A percentile compares a stretch with the other conserved stretches of the same genome.
Conservation (phyloP, 1,140 invertebrate species). For the Zaprionus tsacasi region DNA sequence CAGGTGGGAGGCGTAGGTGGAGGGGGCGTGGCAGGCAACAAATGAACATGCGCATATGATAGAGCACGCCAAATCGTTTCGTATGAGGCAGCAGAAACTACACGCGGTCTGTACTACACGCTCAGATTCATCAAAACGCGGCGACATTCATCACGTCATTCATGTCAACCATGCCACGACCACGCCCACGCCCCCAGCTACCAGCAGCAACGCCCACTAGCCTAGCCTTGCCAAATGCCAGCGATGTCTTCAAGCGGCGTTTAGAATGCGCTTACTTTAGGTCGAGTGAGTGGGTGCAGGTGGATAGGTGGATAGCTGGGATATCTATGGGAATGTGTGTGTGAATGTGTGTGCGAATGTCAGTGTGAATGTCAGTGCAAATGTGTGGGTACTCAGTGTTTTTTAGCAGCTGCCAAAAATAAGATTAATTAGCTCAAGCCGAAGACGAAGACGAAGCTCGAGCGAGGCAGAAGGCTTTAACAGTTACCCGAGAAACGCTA, state of each 20-base stretch:
- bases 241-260: constrained; percentile 54
- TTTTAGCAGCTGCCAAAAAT: constrained; percentile 33
- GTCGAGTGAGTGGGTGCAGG: constrained; percentile 11
- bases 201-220: neutral
- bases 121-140: constrained; percentile 69
- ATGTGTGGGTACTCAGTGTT: neutral
- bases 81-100: constrained; percentile 29
- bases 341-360: constrained; percentile 1
- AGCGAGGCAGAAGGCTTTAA: constrained; percentile 10
- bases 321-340: constrained; percentile 7
- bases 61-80: constrained; percentile 71
- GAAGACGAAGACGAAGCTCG: neutral
- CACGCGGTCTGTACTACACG: neutral
- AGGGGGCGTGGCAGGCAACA: constrained; percentile 44
- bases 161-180: constrained; percentile 49
- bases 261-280: constrained; percentile 66
- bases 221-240: neutral
- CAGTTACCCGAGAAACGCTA: constrained; percentile 1
- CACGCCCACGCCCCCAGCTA: constrained; percentile 2
- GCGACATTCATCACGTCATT: constrained; percentile 80
- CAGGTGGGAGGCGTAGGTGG: too few species aligned
- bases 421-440: constrained; percentile 73
- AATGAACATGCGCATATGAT: constrained; percentile 74
- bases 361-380: constrained; percentile 5
- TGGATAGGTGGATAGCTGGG: neutral